phyloP scores from a whole-genome alignment of 1,140 invertebrate genomes.

The Sycobia sp. region DNA sequence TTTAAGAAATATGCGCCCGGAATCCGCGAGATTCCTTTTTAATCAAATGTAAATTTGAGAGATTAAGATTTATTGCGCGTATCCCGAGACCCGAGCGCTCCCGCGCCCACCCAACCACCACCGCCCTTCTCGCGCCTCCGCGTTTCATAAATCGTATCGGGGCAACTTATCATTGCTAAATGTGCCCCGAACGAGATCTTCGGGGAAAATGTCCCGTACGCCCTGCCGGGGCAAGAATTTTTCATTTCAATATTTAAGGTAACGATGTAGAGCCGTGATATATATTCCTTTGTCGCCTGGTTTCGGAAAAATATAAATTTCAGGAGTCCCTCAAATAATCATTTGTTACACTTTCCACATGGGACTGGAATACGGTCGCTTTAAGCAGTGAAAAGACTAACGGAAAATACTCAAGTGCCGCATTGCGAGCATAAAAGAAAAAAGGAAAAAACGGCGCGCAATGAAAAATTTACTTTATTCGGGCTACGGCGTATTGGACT shows the following conservation, averaged over 20 bases:
- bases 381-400: not conserved
- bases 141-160: conserved; percentile 1
- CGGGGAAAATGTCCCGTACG: too few relatives aligned
- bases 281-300: too few relatives aligned
- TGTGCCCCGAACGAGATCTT: not conserved
- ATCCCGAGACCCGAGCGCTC: not conserved
- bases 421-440: not conserved
- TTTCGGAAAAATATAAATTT: too few relatives aligned
- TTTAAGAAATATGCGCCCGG: conserved; percentile 9
- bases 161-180: not conserved
- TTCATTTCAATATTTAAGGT: too few relatives aligned
- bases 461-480: conserved; percentile 17
- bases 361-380: too few relatives aligned
- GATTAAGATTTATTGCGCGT: conserved; percentile 24
- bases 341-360: too few relatives aligned
- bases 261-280: too few relatives aligned
- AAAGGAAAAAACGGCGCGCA: not conserved
- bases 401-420: too few relatives aligned
- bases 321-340: not conserved
- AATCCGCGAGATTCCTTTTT: conserved; percentile 2
- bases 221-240: too few relatives aligned
- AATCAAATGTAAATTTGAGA: conserved; percentile 27
- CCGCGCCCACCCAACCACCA: not conserved
- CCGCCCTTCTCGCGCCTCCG: too few relatives aligned
- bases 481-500: not conserved